Evolutionary conservation across 2,113 vertebrate genomes (phyloP), one percentile per base, ranked within the genome.

Genomic region (Empidonax traillii): DNA sequence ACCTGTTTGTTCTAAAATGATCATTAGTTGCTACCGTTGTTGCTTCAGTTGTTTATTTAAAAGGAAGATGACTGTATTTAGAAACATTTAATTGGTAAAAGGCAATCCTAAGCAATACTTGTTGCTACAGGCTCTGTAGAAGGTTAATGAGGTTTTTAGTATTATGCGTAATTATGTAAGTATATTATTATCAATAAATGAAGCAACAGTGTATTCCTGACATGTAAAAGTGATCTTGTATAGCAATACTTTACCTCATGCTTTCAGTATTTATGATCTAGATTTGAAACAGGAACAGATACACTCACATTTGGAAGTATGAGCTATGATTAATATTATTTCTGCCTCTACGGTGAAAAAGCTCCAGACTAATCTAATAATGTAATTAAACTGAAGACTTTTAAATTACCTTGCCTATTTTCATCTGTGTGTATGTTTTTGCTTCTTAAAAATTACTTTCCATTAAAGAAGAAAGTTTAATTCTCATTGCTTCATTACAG

Each of bases 191-290:
- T 85, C 87, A 92, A 81, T 79, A 96, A 95, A 79, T 84, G 75
- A 93, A 90, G 23, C 51, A 46, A 47, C 82, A 89, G n/a, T 21
- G 20, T 90, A 28, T 86, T 90, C 18, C 68, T 85, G 69, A 46
- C 47, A 51, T 53, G 31, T 91, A 58, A 47, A 94, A 94, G 21
- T 65, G 49, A 86, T 53, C 81, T 85, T 52, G 35, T 90, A 35
- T 53, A 85, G 69, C 33, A 82, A 14, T 88, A 31, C 44, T 93
- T 76, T 81, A 47, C 9, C 14, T 94, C 76, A 39, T 4, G 10
- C 21, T 94, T 97, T 93, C 87, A 88, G 41, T 94, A 96, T 96
- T 93, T 94, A 87, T 90, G 68, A 91, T 41, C 25, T 72, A 81
- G 67, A 47, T 80, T 89, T 83, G 53, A 90, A 95, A 82, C 35